Percentiles rank a stretch among this genome's conserved stretches.
These are phyloP conservation scores for Resseliella maxima DNA, from an alignment of 2,888 invertebrate species.

Conservation along the genomic window DNA sequence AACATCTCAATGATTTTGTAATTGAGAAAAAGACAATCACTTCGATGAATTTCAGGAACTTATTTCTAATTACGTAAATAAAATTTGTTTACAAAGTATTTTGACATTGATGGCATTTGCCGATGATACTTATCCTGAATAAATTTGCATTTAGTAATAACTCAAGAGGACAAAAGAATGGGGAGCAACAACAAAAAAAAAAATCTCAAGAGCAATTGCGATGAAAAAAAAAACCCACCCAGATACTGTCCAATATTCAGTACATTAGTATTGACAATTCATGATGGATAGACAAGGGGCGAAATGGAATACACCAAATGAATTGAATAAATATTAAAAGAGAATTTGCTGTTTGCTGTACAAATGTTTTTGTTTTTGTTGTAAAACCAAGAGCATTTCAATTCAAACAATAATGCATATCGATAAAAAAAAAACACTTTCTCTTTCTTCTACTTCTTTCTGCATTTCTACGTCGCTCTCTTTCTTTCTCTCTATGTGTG, in stretches of 20 bases:
- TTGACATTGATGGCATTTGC: conserved; percentile 27
- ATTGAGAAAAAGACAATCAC: neutral
- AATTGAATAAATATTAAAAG: conserved; percentile 43
- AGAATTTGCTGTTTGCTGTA: neutral
- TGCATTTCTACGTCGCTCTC: neutral
- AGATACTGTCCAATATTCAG: neutral
- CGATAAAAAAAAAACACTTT: neutral
- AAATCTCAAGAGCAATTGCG: neutral
- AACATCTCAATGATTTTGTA: neutral
- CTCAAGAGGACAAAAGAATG: neutral
- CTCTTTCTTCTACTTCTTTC: neutral
- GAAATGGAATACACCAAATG: neutral
- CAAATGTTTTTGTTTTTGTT: conserved; percentile 11
- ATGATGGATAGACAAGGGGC: neutral
- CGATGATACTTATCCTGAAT: conserved; percentile 25
- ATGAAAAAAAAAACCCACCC: neutral
- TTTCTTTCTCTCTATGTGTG: neutral
- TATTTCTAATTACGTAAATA: conserved; percentile 2
- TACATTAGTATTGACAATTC: neutral
- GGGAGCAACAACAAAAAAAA: neutral
- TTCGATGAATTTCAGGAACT: neutral
- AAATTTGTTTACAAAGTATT: conserved; percentile 23
- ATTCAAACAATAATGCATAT: neutral
- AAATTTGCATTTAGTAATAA: conserved; percentile 41
- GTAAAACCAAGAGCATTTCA: neutral